Evolutionary conservation across 2,113 vertebrate genomes (phyloP), one percentile per base, ranked within the genome.

Genomic region (Chloroceryle aenea): DNA sequence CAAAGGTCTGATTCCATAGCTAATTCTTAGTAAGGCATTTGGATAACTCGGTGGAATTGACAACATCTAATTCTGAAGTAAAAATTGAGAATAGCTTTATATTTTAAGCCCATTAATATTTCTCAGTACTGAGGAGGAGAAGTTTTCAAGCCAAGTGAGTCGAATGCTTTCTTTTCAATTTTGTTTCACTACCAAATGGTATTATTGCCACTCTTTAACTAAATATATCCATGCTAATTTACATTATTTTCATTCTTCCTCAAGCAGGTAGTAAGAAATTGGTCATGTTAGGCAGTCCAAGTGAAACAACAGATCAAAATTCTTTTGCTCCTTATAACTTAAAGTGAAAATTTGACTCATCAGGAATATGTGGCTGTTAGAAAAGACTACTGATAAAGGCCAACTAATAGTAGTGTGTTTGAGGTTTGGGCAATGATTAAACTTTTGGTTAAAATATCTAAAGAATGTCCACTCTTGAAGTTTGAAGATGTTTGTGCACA

Each of bases 291-390:
- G 38, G 4, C 7, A 74, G 16, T 48, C 10, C 19, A 74, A 53
- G 6, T 17, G 12, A 67, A 50, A 50, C 64, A 20, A 45, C 3
- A 53, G 12, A 64, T 27, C 3, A 84, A 91, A 87, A 84, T 26
- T 55, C 2, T 72, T 77, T 36, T 53, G 7, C 23, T 47, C 17
- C 19, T 58, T 87, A 23, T 48, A 80, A 73, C 34, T 74, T 8
- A 38, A 34, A 91, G 18, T 36, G 62, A 79, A 67, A 85, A 76
- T 18, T 55, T 53, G 12, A 36, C 27, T 45, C 1, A 8, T 55
- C 12, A 40, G 14, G 10, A 89, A 36, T n/a, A 45, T 0, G 1
- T 0, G 1, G 3, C 14, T 79, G 21, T 56, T 83, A 67, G 21
- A 64, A 74, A 75, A 75, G 7, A 59, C 26, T 82, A 9, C 7